Evolutionary conservation across 2,113 vertebrate species (phyloP), one percentile per base, ranked within the genome.

Genomic region (Struthidea cinerea): DNA sequence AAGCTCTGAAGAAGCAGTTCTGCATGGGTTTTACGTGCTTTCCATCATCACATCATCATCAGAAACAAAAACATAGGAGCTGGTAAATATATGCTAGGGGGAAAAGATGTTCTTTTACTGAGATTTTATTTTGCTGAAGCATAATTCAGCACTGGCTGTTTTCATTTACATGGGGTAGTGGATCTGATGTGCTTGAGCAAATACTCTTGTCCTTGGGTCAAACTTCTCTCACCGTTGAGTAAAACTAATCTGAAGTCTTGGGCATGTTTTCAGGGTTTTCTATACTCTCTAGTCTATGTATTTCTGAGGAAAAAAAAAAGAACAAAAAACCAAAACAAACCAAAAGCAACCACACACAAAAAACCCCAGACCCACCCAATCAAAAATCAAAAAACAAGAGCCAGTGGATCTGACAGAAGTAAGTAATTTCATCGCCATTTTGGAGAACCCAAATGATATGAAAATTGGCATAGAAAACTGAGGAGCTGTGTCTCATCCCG

Each of bases 391-490:
- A 59, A 59, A 52, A 1, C 11, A 77, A 59, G 10, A 64, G 5
- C 6, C 28, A 68, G 13, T 59, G 19, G 24, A n/a, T 69, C 28
- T 30, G 27, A 57, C 23, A 64, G 32, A 85, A 86, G 68, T 19
- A 0, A 47, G 33, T 20, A 3, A 27, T 7, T 79, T 82, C 8
- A 42, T 60, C 3, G 1, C 3, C 24, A 23, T 39, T 46, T 27
- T 68, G 21, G 14, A 53, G 11, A 17, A 7, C 9, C 9, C 35
- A n/a, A 3, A 50, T 16, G 60, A 3, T 9, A 55, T 1, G 1
- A 7, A 10, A 84, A 53, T 13, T 65, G 23, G 1, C 20, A 56
- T 11, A 55, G 39, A 59, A 78, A 84, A 68, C 9, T 15, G 32
- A 67, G 14, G 8, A 26, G 7, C 42, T 79, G 30, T 27, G 44